Base-by-base conservation (phyloP, 2,113 vertebrate genomes). In the Alexandromys fortis region DNA sequence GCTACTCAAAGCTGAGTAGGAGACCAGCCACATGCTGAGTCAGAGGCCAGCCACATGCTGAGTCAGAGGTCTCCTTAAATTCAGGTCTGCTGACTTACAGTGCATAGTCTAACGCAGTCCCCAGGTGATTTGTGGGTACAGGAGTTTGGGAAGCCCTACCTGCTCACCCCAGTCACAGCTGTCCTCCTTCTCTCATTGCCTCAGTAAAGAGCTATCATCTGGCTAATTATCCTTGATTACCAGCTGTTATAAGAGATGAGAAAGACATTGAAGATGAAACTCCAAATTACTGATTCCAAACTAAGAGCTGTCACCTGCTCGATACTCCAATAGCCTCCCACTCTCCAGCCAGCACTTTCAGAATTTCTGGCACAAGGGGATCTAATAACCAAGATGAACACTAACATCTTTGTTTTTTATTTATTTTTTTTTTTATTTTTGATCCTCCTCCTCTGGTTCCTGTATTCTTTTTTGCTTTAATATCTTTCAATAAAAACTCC, bases 211-310 rank as follows among this genome's bases (percentile, higher is more conserved):
- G 35, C 86, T 89, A 38, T 86, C 75, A 93, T 95, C 73, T 93
- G 78, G 52, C 83, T 91, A 93, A 86, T 94, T 93, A 92, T 75
- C 21, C 68, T 83, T 94, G 90, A 85, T 96, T 78, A 94, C 35
- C 52, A 89, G 38, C 3, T 6, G 2, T 91, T 86, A 19, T 1
- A 76, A 38, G 24, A 87, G 58, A 42, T 16, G 2, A 68, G 24
- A 55, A 55, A 85, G 38, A 77, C 58, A 3, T 49, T 89, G 38
- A 89, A 89, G 61, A 26, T 83, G 92, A 52, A 91, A 78, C 7
- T 86, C 49, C 73, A 89, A 91, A 94, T 93, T 49, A 89, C 21
- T 7, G 22, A 89, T 22, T 92, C 83, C 63, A 86, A 49, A 78
- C 70, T 75, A 82, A 86, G 87, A 91, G 77, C 12, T 47, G 38